These are phyloP conservation scores for Strix occidentalis DNA, from an alignment of 2,797 vertebrate genomes.

Conservation along the genomic window DNA sequence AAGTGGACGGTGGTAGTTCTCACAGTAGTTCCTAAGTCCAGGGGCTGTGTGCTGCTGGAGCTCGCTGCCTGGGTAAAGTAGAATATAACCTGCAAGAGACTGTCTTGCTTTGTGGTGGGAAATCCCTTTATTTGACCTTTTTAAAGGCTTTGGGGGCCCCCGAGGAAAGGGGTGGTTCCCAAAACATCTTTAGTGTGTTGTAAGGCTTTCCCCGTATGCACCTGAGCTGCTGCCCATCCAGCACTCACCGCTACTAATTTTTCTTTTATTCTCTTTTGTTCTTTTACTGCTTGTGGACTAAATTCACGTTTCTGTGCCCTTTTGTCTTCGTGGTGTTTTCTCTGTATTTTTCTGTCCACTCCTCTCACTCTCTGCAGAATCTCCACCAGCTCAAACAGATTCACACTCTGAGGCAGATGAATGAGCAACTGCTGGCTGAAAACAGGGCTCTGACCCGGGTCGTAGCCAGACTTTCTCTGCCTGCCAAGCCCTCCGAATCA, in stretches of 20 bases:
- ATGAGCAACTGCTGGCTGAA: conserved; percentile 90
- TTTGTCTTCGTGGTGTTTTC: conserved; percentile 67
- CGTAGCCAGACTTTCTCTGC: conserved; percentile 87
- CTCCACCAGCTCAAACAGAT: conserved; percentile 91
- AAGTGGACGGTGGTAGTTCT: background rate
- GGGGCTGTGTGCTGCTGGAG: background rate
- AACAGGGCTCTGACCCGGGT: conserved; percentile 93
- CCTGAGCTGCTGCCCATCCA: background rate
- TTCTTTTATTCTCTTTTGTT: background rate
- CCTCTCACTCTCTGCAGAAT: conserved; percentile 83
- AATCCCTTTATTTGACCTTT: background rate
- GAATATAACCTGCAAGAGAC: background rate
- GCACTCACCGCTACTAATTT: conserved; percentile 7
- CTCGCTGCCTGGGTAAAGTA: background rate
- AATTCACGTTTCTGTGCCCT: conserved; percentile 64
- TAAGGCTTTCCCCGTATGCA: background rate
- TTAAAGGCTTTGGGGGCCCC: background rate
- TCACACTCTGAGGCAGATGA: conserved; percentile 88
- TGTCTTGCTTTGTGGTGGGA: background rate
- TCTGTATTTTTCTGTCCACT: conserved; percentile 69
- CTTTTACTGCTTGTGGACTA: conserved; percentile 38
- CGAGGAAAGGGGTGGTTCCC: background rate
- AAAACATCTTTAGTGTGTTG: background rate
- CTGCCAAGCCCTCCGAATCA: conserved; percentile 84
- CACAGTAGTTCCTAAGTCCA: background rate